Evolutionary conservation across 2,888 invertebrate species (phyloP), one percentile per base, ranked within the genome.

Genomic region (Caenorhabditis sp.): DNA sequence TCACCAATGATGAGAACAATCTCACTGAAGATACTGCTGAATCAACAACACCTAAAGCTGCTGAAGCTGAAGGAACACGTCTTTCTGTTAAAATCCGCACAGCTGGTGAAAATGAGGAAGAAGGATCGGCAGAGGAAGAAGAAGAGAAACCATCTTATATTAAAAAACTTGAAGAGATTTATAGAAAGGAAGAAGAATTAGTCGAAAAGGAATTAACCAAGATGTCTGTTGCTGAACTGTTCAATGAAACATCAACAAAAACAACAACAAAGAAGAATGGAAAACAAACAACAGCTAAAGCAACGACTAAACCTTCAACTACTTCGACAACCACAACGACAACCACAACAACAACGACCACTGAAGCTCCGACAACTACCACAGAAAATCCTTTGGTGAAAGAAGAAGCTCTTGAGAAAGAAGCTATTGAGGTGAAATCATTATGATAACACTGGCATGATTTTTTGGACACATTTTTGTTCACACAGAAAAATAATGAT

Each of bases 91-190:
- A 74, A 8, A 62, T 77, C 12, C 37, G 68, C 54, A 62, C 73
- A 12, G 71, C 66, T 21, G 70, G 66, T 51, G 74, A 77, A 57
- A 64, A 65, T 17, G 66, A 66, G 12, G 60, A 58, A 4, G 60
- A 76, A 19, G 51, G 21, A 51, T 27, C 24, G 27, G 51, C 61
- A 54, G 60, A 73, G 21, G 69, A 62, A 54, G 60, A 73, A 26
- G 69, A 73, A 0, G 73, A 73, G 37, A 73, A 73, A 53, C 70
- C 75, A 31, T 54, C 26, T 1, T 75, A 78, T 27, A 71, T 69
- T 53, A 75, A 78, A 49, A 78, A 75, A 58, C 43, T 68, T 27
- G 75, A 78, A 27, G 75, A 75, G 61, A 67, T 76, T 36, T 76
- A 78, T 59, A 64, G 63, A 37, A 78, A 76, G n/a, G 78, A 78